phyloP scores from a whole-genome alignment of 2,797 vertebrate species.

The Heteromormyrus szaboi region DNA sequence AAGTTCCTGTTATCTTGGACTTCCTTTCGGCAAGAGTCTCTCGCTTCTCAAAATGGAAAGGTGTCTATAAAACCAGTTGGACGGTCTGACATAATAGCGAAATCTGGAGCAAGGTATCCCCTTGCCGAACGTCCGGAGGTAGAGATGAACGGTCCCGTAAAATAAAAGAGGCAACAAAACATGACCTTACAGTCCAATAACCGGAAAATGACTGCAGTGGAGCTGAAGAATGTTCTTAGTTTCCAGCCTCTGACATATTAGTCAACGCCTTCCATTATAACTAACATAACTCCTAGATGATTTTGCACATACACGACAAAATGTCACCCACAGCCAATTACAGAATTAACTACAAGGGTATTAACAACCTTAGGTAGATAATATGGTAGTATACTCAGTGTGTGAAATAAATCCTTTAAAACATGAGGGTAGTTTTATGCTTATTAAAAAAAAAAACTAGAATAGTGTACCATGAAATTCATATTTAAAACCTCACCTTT shows the following conservation, averaged over 20 bases:
- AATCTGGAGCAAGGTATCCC: not conserved
- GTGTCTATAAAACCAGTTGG: not conserved
- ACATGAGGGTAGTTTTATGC: not conserved
- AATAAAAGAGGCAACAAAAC: constrained; percentile 13
- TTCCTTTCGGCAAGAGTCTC: not conserved
- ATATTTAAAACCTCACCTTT: not conserved
- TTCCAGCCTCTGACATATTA: not conserved
- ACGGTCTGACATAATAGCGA: not conserved
- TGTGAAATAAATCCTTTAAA: not conserved
- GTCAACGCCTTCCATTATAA: not conserved
- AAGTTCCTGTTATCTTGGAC: not conserved
- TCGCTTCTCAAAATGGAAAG: constrained; percentile 12
- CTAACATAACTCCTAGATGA: not conserved
- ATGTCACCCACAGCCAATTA: not conserved
- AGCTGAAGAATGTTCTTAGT: not conserved
- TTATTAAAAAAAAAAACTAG: not conserved
- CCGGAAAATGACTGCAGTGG: not conserved
- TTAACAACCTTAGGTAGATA: not conserved
- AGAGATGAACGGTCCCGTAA: not conserved
- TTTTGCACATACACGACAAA: not conserved
- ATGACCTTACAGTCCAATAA: not conserved
- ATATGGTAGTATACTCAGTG: not conserved
- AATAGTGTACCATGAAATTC: not conserved
- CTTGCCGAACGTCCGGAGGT: not conserved
- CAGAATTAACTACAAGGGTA: not conserved